These are phyloP conservation scores for Nesogale talazaci DNA, from an alignment of 2,113 vertebrate species.

Conservation along the genomic window DNA sequence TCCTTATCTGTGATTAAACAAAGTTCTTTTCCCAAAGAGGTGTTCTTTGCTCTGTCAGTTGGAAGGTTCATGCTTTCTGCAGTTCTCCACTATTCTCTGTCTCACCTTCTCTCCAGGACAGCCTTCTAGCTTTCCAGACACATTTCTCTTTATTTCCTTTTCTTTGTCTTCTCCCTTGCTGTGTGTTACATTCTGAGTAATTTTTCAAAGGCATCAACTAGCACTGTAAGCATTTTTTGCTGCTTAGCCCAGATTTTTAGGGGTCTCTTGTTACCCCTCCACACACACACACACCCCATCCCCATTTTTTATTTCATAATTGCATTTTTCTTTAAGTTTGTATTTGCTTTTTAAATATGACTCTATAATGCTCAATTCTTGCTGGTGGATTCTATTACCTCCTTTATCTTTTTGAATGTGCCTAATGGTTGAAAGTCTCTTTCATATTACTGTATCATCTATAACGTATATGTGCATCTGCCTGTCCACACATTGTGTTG, in stretches of 20 bases:
- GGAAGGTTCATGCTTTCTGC: conserved; percentile 13
- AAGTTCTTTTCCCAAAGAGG: conserved; percentile 1
- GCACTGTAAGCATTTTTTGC: neutral
- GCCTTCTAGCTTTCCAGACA: no score
- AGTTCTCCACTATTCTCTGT: neutral
- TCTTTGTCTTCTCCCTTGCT: neutral
- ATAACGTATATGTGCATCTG: neutral
- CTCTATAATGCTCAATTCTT: neutral
- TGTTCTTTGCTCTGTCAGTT: neutral
- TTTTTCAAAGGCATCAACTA: neutral
- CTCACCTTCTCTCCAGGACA: neutral
- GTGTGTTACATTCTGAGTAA: neutral
- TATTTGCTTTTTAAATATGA: conserved; percentile 19
- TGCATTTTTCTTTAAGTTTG: conserved; percentile 18
- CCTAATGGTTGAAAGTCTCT: conserved; percentile 9
- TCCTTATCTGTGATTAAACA: conserved; percentile 13
- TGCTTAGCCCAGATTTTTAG: conserved; percentile 24
- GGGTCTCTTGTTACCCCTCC: neutral
- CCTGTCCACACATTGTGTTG: neutral
- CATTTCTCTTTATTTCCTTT: neutral
- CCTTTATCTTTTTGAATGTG: neutral
- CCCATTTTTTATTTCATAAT: conserved; percentile 37
- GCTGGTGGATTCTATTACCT: neutral
- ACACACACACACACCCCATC: no score
- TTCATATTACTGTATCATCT: conserved; percentile 11